Evolutionary conservation across 2,113 vertebrate species (phyloP), one percentile per base, ranked within the genome.

Genomic region (Hypomesus transpacificus): DNA sequence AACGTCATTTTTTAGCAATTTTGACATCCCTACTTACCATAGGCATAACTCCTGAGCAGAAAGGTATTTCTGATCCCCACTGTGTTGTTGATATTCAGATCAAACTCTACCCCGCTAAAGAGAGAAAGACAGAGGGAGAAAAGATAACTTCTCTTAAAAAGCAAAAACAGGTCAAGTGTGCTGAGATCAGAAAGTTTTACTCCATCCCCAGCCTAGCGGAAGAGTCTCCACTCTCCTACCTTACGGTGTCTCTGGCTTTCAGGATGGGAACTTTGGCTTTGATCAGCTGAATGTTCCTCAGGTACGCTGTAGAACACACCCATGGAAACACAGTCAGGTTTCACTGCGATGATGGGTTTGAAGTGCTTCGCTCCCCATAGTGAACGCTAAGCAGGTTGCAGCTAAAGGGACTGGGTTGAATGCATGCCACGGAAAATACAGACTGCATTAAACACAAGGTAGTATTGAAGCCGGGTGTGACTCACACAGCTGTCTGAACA

Each of bases 41-140:
- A 90, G 86, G 95, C 95, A 77, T 98, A 99, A 84, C 92, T 91
- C 91, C 93, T 94, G 74, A 99, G 90, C 83, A 99, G 94, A 91
- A 99, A 99, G 85, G 97, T 99, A 84, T 99, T 99, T 90, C 96
- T 93, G 93, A 99, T 98, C 84, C 96, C 96, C 74, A 96, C 94
- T 68, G 93, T 87, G 92, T 98, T 98, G 92, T 98, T 99, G 87
- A 98, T 91, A 89, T 99, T 99, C 91, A 99, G 94, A 90, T 99
- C 97, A 81, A 97, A 98, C 88, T 98, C 95, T 89, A 98, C 89
- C 79, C 92, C 89, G 85, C 97, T 99, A 65, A 3, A 28, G 82
- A 65, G 3, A 81, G 34, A 79, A 3, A 81, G 34, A 79, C 68
- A 39, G 24, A 8, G 3, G 3, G 8, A 53, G 56, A n/a, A 46